Conservation (phyloP, 2,888 invertebrate species). For the Plebejus argus region DNA sequence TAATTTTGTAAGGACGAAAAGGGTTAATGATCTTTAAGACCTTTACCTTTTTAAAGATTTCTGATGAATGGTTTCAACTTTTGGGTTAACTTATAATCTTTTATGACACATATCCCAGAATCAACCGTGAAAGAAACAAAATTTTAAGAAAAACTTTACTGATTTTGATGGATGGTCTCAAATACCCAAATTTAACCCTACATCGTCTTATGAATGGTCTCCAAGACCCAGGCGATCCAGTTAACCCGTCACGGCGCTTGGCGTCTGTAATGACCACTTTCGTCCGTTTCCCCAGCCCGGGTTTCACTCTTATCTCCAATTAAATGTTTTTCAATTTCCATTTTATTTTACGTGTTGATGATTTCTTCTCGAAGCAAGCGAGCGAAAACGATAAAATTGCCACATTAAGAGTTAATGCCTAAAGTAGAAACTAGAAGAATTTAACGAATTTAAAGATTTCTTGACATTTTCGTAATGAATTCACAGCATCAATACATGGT, state of each 20-base stretch:
- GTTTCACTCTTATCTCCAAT: constrained; percentile 29
- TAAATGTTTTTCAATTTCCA: constrained; percentile 20
- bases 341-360: constrained; percentile 18
- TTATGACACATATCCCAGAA: background rate
- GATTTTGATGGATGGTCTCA: background rate
- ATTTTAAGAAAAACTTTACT: background rate
- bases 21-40: too few species aligned
- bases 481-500: too few species aligned
- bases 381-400: background rate
- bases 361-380: background rate
- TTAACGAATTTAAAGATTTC: too few species aligned
- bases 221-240: background rate
- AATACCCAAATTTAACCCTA: background rate
- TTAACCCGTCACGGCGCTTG: constrained; percentile 18
- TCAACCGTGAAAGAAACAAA: background rate
- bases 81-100: too few species aligned
- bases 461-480: too few species aligned
- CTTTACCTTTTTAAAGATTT: too few species aligned
- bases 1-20: too few species aligned
- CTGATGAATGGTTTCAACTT: background rate
- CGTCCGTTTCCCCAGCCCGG: constrained; percentile 17
- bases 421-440: background rate
- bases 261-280: constrained; percentile 20
- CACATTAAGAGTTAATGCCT: background rate
- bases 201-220: background rate